Conservation (phyloP, 2,797 vertebrate genomes). For the Channa striata region DNA sequence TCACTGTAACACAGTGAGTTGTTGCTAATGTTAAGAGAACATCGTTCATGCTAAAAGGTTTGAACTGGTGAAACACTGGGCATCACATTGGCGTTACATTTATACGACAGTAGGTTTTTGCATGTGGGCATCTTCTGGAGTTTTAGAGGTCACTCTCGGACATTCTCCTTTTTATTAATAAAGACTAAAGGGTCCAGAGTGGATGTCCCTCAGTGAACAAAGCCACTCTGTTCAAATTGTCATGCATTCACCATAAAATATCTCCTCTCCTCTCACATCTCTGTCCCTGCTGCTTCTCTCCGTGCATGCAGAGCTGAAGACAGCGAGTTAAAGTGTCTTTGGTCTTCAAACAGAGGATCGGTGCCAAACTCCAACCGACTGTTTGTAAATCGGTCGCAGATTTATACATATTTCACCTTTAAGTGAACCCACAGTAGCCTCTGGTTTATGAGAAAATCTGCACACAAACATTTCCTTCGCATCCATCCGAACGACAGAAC, state of each 20-base stretch:
- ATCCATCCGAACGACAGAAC: constrained; percentile 28
- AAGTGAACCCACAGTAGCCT: constrained; percentile 34
- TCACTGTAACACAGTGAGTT: background rate
- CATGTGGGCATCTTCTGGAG: background rate
- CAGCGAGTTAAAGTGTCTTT: constrained; percentile 64
- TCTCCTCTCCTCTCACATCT: background rate
- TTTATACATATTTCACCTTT: constrained; percentile 36
- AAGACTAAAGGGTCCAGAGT: constrained; percentile 20
- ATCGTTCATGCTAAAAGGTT: no score
- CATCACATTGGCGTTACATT: no score
- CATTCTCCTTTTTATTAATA: constrained; percentile 21
- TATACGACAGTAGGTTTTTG: background rate
- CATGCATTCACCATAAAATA: constrained; percentile 25
- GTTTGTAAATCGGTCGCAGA: constrained; percentile 52
- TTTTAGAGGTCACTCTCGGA: constrained; percentile 16
- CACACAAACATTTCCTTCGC: constrained; percentile 41
- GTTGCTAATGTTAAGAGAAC: no score
- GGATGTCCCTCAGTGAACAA: constrained; percentile 26
- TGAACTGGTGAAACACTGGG: background rate
- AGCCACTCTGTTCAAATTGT: constrained; percentile 30
- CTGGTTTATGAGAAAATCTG: constrained; percentile 13
- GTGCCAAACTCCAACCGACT: constrained; percentile 52
- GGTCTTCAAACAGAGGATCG: constrained; percentile 51
- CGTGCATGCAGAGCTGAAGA: constrained; percentile 26
- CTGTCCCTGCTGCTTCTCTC: constrained; percentile 16